Conservation (phyloP, 1,140 invertebrate genomes). For the Sitophilus oryzae region DNA sequence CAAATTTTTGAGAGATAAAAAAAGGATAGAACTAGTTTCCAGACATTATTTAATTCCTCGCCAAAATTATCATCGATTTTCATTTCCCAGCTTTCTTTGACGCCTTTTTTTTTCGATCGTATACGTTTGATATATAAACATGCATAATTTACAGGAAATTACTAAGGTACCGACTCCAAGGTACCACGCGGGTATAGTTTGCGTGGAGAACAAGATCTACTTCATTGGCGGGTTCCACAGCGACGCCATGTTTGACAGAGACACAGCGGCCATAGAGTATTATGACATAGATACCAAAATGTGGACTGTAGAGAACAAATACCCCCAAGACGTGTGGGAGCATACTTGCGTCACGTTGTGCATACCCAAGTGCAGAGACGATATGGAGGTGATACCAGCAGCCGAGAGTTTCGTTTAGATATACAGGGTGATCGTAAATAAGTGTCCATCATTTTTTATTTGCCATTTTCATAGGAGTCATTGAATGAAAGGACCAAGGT, state of each 20-base stretch:
- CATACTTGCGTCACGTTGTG: constrained; percentile 60
- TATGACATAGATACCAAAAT: constrained; percentile 54
- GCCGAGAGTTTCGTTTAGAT: constrained; percentile 22
- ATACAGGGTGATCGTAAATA: background rate
- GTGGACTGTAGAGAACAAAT: constrained; percentile 57
- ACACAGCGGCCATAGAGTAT: constrained; percentile 58
- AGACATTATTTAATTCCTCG: too few relatives aligned
- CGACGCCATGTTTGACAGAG: constrained; percentile 59
- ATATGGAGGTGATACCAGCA: constrained; percentile 39
- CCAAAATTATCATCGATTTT: too few relatives aligned
- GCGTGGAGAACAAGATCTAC: constrained; percentile 58
- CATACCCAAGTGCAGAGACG: constrained; percentile 56
- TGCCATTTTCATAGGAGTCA: too few relatives aligned
- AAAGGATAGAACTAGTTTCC: too few relatives aligned
- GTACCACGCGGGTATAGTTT: constrained; percentile 62
- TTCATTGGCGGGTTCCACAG: constrained; percentile 67
- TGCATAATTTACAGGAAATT: constrained; percentile 41
- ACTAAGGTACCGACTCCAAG: constrained; percentile 60
- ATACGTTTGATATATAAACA: too few relatives aligned
- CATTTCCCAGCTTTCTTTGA: too few relatives aligned
- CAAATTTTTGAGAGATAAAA: too few relatives aligned
- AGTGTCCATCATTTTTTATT: background rate
- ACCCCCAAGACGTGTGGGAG: constrained; percentile 65
- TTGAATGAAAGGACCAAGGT: too few relatives aligned
- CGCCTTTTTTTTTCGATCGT: too few relatives aligned